Conservation (phyloP, 1,140 invertebrate species). For the Ips nitidus region DNA sequence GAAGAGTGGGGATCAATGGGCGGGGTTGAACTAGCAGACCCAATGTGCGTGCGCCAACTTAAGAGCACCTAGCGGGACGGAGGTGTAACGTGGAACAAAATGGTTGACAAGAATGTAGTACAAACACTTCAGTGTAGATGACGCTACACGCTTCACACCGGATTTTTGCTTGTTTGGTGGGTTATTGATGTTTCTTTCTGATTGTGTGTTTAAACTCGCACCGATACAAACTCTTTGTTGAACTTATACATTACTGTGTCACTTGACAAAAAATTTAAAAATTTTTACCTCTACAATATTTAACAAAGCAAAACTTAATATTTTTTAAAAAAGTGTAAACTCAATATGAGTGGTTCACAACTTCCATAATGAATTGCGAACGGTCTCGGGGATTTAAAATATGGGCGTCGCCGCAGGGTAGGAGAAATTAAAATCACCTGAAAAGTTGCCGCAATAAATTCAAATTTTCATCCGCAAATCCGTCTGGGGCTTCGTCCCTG, state of each 20-base stretch:
- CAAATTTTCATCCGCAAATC: constrained; percentile 29
- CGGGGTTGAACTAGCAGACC: constrained; percentile 35
- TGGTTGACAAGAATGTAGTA: constrained; percentile 42
- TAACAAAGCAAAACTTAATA: too few relatives aligned
- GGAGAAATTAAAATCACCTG: constrained; percentile 34
- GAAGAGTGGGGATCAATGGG: constrained; percentile 34
- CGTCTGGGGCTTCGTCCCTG: constrained; percentile 11
- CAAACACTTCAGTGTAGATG: constrained; percentile 37
- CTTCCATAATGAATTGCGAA: constrained; percentile 37
- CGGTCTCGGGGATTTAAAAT: constrained; percentile 38
- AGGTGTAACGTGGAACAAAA: constrained; percentile 47
- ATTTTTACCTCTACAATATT: too few relatives aligned
- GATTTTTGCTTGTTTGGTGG: constrained; percentile 2
- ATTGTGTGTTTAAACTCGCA: background rate
- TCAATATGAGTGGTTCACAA: background rate
- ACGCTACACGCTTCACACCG: constrained; percentile 13
- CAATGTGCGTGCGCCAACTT: constrained; percentile 44
- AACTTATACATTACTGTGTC: too few relatives aligned
- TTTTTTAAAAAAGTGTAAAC: too few relatives aligned
- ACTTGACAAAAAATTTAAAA: too few relatives aligned
- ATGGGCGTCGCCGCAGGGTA: constrained; percentile 21
- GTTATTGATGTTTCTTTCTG: background rate
- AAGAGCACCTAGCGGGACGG: constrained; percentile 46
- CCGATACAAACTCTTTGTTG: too few relatives aligned
- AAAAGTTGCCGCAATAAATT: constrained; percentile 40